phyloP scores from a whole-genome alignment of 35 echinoderm and acorn worm species.

The Hemicentrotus pulcherrimus region DNA sequence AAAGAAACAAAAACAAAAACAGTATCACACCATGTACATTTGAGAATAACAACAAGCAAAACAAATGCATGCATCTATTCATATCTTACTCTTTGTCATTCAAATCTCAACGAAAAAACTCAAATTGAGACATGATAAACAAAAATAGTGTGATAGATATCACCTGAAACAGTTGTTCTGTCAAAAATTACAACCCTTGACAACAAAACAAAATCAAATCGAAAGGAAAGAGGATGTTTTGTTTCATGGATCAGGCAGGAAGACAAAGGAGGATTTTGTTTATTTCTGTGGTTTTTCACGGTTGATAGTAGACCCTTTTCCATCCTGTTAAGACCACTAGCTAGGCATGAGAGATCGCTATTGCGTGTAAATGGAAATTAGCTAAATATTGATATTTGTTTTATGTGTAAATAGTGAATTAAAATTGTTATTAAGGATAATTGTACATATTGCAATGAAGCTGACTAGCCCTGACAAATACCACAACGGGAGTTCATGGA shows the following conservation, averaged over 20 bases:
- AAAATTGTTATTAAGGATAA: neutral
- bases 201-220: neutral
- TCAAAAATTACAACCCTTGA: neutral
- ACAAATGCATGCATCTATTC: too few species aligned
- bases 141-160: too few species aligned
- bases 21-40: too few species aligned
- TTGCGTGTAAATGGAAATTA: neutral
- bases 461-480: neutral
- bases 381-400: slow-evolving; percentile 20
- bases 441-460: neutral
- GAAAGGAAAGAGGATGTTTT: neutral
- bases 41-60: too few species aligned
- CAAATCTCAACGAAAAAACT: too few species aligned
- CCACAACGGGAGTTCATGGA: neutral
- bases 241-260: neutral
- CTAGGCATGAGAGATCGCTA: neutral
- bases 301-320: neutral
- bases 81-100: too few species aligned
- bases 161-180: too few species aligned
- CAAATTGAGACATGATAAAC: too few species aligned
- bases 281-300: neutral
- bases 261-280: neutral
- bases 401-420: slow-evolving; percentile 11
- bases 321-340: neutral
- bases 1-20: too few species aligned